Percentiles rank a stretch among this genome's conserved stretches.
Evolutionary conservation across 2,888 invertebrate species (phyloP).

Genomic region (Acanthosepion lycidas): DNA sequence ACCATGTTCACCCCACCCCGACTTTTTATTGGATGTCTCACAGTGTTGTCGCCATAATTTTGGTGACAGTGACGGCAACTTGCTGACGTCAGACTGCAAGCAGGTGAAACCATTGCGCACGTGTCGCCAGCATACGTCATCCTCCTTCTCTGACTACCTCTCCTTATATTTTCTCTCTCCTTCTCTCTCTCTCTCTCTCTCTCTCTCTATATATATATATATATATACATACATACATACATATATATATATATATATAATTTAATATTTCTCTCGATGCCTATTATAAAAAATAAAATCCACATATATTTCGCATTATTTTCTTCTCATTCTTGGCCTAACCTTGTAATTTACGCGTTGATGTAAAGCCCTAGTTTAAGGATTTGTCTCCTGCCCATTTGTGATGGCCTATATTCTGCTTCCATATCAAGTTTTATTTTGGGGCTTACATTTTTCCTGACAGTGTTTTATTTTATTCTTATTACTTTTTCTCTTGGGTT

Average conservation of each 20-base stretch:
- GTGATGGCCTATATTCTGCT: too few species aligned
- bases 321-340: background rate
- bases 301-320: background rate
- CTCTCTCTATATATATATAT: background rate
- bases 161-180: background rate
- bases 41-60: background rate
- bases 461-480: too few species aligned
- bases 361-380: background rate
- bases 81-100: background rate
- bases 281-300: background rate
- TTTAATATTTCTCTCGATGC: background rate
- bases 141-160: background rate
- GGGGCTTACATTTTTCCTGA: too few species aligned
- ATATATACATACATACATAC: background rate
- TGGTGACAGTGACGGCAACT: background rate
- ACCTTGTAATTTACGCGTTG: background rate
- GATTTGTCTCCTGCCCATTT: background rate
- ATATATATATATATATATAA: too few species aligned
- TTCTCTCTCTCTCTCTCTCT: background rate
- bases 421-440: too few species aligned
- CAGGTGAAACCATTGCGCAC: background rate
- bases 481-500: too few species aligned
- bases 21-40: background rate
- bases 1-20: rapidly evolving
- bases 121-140: background rate